Base-by-base conservation (phyloP, 2,113 vertebrate genomes). In the Dolichallabes microphthalmus region DNA sequence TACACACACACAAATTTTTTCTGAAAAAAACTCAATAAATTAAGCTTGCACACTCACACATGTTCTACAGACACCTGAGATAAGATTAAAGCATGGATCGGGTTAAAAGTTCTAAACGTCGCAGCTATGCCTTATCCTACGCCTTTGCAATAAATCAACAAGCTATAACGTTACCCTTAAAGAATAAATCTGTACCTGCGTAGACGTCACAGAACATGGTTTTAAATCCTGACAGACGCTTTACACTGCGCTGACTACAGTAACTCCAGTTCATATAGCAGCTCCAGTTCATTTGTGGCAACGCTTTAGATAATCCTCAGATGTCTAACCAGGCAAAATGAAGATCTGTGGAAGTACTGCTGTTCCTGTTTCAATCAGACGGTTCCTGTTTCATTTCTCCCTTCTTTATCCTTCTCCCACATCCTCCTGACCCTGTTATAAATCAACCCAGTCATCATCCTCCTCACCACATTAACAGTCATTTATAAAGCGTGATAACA, bases 201-300 rank as follows among this genome's bases (percentile, higher is more conserved):
- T 93, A 93, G 35, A 93, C 85, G 30, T 94, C 94, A 71, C 87
- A 89, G 82, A 14, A 93, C 94, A 94, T 94, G 87, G 71, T 88
- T 78, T 74, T 6, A 74, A 55, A 80, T 73, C 35, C 58, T 13
- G 39, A 32, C 11, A 10, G 39, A 25, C 84, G 9, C 53, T 55
- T 77, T 76, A 11, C 55, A 27, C 69, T 52, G 20, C 57, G 52
- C 2, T 45, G 45, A 27, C 58, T 55, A 39, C 73, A 10, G 8
- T 4, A 53, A 4, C 52, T 53, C 14, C 64, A 50, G 68, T 78
- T 86, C 27, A 53, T 86, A 35, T n/a, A 82, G 53, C n/a, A 79
- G 35, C 68, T 8, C 11, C 50, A 60, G 60, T 80, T 80, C 22
- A 61, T 87, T 52, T 32, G 45, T 45, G 71, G 17, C 11, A 64